Conservation (phyloP, 2,113 vertebrate genomes). For the Gallinago media region DNA sequence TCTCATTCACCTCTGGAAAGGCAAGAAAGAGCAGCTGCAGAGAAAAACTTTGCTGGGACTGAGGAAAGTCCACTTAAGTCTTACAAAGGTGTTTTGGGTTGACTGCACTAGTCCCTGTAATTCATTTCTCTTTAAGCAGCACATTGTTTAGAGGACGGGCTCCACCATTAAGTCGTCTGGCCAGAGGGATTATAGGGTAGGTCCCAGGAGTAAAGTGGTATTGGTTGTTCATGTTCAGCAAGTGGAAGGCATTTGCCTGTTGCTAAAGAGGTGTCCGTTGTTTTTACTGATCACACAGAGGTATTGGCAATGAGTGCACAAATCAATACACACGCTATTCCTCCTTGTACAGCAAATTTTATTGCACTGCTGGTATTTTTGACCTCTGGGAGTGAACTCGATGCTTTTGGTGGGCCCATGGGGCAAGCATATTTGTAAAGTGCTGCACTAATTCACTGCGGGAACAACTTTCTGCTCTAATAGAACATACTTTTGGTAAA, state of each 20-base stretch:
- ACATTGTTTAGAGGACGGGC: not conserved
- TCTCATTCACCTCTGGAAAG: not conserved
- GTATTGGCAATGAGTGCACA: not conserved
- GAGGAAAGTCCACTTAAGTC: not conserved
- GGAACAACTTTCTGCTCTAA: not conserved
- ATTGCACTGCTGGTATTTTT: conserved; percentile 2
- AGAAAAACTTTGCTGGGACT: not conserved
- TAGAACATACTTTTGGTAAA: not conserved
- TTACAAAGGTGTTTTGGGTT: not conserved
- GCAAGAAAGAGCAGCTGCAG: not conserved
- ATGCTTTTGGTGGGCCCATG: not conserved
- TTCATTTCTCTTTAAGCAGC: not conserved
- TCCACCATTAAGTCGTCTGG: not conserved
- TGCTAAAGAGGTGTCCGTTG: not conserved
- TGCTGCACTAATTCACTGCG: not conserved
- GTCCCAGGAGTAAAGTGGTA: not conserved
- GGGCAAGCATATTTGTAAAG: not conserved
- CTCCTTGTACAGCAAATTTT: not conserved
- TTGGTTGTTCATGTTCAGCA: not conserved
- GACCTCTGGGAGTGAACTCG: not conserved
- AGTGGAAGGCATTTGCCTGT: not conserved
- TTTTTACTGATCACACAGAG: not conserved
- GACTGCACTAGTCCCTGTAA: not conserved
- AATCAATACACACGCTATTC: not conserved
- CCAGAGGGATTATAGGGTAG: rapidly evolving